Evolutionary conservation across 2,797 vertebrate species (phyloP), one percentile per base, ranked within the genome.

Genomic region (Squalus acanthias): DNA sequence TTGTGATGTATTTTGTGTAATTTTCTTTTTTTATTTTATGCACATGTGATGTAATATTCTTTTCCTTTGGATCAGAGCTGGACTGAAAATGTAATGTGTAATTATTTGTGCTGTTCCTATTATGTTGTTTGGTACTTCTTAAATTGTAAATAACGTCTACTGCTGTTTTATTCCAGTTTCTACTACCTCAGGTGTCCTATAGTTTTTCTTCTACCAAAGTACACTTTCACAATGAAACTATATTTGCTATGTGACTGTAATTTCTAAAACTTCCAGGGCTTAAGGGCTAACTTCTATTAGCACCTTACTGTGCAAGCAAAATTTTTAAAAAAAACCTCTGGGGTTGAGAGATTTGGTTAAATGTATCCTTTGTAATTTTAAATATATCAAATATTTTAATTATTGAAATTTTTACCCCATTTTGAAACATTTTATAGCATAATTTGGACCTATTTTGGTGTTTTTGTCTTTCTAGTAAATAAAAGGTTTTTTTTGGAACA

Each of bases 171-270:
- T 98, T 98, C 98, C 98, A 98, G 97, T 98, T 98, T 99, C 98
- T 98, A 98, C 98, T 99, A 99, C 98, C 98, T 99, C 98, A 99
- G 98, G 98, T 98, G 98, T 98, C 98, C 98, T 98, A 98, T 98
- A 99, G 98, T 98, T 98, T 98, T 98, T 98, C 98, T 98, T 99
- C 98, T 98, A 98, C 98, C 98, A 99, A 99, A 99, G 98, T 98
- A 99, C 98, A 98, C 98, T 98, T 98, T 98, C 98, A 98, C 98
- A 97, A 98, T 98, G 98, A 98, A 98, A 98, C 98, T 98, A 98
- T 98, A 98, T 98, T 98, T 98, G 98, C 98, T 98, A 98, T 98
- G 98, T 98, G 98, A 98, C 97, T 98, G 97, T 97, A 98, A 98
- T 98, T 98, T 98, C 98, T 98, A 98, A 98, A 98, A 98, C 97